Conservation (phyloP, 2,797 vertebrate genomes). For the Epinephelus malabaricus region DNA sequence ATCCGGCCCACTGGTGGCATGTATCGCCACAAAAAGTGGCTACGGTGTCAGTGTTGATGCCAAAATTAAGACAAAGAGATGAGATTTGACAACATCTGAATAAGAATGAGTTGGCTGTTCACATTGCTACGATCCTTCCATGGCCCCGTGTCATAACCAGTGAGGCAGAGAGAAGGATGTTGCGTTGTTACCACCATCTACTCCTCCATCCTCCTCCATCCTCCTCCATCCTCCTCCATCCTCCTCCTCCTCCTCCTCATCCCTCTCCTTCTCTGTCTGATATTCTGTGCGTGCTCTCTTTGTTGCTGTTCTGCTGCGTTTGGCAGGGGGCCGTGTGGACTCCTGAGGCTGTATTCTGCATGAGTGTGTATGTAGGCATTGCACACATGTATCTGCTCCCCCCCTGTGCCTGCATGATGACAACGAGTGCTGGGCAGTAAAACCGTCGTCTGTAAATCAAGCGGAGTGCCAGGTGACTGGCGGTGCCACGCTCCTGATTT, state of each 20-base stretch:
- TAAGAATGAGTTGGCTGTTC: not conserved
- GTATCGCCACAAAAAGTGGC: too few relatives aligned
- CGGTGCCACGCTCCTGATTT: slow-evolving; percentile 58
- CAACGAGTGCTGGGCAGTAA: slow-evolving; percentile 55
- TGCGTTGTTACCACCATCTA: not conserved
- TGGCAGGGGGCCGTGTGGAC: slow-evolving; percentile 18
- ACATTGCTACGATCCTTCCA: not conserved
- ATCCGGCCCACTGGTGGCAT: too few relatives aligned
- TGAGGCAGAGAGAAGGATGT: slow-evolving; percentile 11
- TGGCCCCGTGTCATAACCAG: not conserved
- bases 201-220: not conserved
- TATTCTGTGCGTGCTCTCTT: slow-evolving; percentile 42
- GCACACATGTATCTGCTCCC: slow-evolving; percentile 25
- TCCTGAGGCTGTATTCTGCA: slow-evolving; percentile 16
- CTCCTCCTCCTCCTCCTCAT: not conserved
- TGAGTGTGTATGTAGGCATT: slow-evolving; percentile 11
- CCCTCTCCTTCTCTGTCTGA: slow-evolving; percentile 25
- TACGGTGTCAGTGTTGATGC: too few relatives aligned
- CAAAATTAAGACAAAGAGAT: too few relatives aligned
- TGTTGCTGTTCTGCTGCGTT: slow-evolving; percentile 37
- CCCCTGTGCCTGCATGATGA: slow-evolving; percentile 37
- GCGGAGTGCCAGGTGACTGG: slow-evolving; percentile 63
- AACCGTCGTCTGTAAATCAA: slow-evolving; percentile 68
- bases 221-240: too few relatives aligned
- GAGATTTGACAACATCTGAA: not conserved